Base-by-base conservation (phyloP, 1,140 invertebrate species). In the Diorhabda elongata region DNA sequence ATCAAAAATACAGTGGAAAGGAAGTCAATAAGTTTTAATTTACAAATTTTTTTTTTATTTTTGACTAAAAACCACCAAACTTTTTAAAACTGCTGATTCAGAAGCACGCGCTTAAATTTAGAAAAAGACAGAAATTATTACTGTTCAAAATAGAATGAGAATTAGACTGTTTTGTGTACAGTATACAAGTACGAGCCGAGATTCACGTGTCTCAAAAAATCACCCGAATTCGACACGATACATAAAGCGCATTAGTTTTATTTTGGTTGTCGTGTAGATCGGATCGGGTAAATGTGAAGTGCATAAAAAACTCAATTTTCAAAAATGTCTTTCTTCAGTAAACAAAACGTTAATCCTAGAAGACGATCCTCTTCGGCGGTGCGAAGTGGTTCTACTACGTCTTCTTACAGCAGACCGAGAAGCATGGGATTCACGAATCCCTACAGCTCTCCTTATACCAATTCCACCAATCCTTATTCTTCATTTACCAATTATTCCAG, bases 381-480 rank as follows among this genome's bases (percentile, higher is more conserved):
- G 26, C 65, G 76, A 42, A 74, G 45, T 26, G 42, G 45, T 42
- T 26, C 56, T 42, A 52, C 58, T 9, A 41, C 69, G 8, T 66
- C 58, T 65, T 72, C 72, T 3, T 79, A 78, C 71, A 78, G 81
- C 42, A 78, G 84, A 59, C 84, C 84, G 41, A 76, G 84, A 64
- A 85, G 83, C 71, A 80, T 85, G 57, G 77, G 78, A 3, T 65
- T 60, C n/a, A 61, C 71, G 5, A 68, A 61, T 47, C 69, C 73
- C 6, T 78, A 75, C 65, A 75, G 69, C 47, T 75, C 74, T 0
- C 70, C 82, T 41, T 84, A 82, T 52, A 73, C 80, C 42, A 77
- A 77, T 4, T 77, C 78, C 2, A 78, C 76, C 61, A 77, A 77
- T 63, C 68, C 81, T 9, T 79, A 76, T 68, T 64, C 69, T 56